phyloP scores from a whole-genome alignment of 92 coral and sea anemone species.

The Umimayanthus kanabou region DNA sequence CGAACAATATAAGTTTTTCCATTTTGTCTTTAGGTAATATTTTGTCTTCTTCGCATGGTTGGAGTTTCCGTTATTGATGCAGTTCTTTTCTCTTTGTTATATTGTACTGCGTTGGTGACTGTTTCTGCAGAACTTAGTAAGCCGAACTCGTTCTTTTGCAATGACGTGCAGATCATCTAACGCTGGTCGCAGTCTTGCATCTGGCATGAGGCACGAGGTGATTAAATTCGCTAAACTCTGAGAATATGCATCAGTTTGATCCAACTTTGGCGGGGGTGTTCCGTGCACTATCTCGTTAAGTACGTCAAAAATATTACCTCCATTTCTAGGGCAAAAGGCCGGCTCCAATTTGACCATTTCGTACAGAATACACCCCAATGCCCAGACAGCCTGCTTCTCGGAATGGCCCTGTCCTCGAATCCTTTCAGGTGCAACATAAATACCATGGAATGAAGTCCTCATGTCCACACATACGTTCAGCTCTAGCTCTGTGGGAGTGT shows the following conservation, averaged over 20 bases:
- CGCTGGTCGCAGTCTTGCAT: slow-evolving; percentile 55
- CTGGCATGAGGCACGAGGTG: slow-evolving; percentile 61
- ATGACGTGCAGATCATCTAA: slow-evolving; percentile 50
- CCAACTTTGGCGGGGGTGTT: slow-evolving; percentile 57
- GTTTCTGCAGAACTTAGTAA: slow-evolving; percentile 42
- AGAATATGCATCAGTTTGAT: slow-evolving; percentile 48
- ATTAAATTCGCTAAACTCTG: slow-evolving; percentile 43
- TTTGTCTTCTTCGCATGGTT: slow-evolving; percentile 15
- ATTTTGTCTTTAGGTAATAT: not conserved
- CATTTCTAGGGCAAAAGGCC: slow-evolving; percentile 52
- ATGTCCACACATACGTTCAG: slow-evolving; percentile 59
- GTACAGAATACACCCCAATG: slow-evolving; percentile 70
- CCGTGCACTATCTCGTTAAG: slow-evolving; percentile 73
- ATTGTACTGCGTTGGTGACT: slow-evolving; percentile 44
- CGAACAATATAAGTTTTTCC: not conserved
- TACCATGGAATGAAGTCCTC: slow-evolving; percentile 58
- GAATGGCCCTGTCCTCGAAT: slow-evolving; percentile 62
- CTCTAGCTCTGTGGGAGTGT: slow-evolving; percentile 57
- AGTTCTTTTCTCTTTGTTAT: slow-evolving; percentile 14
- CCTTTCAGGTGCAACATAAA: slow-evolving; percentile 77
- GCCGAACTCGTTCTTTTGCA: slow-evolving; percentile 45
- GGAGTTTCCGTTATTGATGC: slow-evolving; percentile 6
- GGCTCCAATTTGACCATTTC: slow-evolving; percentile 67
- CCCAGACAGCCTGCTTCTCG: slow-evolving; percentile 64
- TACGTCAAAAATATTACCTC: slow-evolving; percentile 56